These are phyloP conservation scores for Chymomyza costata DNA, from an alignment of 1,140 invertebrate genomes.

Conservation along the genomic window DNA sequence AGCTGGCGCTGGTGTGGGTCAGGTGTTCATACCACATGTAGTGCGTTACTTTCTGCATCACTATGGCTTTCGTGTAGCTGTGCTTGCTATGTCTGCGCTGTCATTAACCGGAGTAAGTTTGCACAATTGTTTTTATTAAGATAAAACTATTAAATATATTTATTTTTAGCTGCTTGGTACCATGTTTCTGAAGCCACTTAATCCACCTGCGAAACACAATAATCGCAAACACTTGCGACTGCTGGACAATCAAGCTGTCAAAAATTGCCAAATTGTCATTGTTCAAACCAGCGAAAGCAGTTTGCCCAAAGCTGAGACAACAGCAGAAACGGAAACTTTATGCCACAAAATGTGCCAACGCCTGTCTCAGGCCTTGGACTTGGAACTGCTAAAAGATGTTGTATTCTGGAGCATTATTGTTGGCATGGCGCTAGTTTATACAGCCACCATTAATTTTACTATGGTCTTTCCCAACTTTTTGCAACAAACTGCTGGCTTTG, in stretches of 20 bases:
- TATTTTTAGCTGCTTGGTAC: constrained; percentile 66
- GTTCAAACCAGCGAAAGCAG: constrained; percentile 10
- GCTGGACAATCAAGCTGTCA: constrained; percentile 37
- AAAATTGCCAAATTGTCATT: constrained; percentile 29
- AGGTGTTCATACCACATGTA: constrained; percentile 84
- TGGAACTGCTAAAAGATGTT: constrained; percentile 79
- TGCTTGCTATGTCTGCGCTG: constrained; percentile 79
- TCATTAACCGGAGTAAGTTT: constrained; percentile 79
- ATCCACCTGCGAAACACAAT: constrained; percentile 41
- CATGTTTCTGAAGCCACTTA: constrained; percentile 53
- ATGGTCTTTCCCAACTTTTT: constrained; percentile 82
- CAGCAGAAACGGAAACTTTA: constrained; percentile 5
- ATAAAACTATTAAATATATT: background rate
- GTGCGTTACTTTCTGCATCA: constrained; percentile 78
- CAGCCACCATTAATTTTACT: constrained; percentile 82
- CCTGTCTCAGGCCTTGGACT: constrained; percentile 75
- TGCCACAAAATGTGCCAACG: constrained; percentile 47
- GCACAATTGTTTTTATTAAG: background rate
- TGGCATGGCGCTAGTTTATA: constrained; percentile 80
- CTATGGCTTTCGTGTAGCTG: constrained; percentile 78
- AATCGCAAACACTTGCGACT: constrained; percentile 55
- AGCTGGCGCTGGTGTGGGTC: constrained; percentile 83
- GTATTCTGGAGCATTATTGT: constrained; percentile 81
- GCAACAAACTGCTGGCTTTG: constrained; percentile 77
- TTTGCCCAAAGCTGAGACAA: background rate